These are phyloP conservation scores for Stenoptilia bipunctidactyla DNA, from an alignment of 2,888 invertebrate genomes.

Conservation along the genomic window DNA sequence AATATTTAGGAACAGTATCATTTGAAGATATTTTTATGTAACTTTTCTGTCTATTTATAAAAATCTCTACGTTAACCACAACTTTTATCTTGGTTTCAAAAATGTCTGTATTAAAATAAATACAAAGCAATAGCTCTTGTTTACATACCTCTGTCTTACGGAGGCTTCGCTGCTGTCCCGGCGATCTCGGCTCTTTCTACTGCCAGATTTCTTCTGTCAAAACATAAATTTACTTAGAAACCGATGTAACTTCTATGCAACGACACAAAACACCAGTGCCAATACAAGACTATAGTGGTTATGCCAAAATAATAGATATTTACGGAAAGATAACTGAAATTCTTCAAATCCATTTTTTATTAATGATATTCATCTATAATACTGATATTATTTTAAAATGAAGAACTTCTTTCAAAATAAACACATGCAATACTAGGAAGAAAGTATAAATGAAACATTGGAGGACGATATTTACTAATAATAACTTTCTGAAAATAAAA, in stretches of 20 bases:
- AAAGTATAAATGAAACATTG: background rate
- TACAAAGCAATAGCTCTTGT: too few relatives aligned
- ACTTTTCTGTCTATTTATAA: too few relatives aligned
- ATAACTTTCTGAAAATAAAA: slow-evolving; percentile 28
- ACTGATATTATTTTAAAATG: slow-evolving; percentile 18
- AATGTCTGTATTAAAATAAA: too few relatives aligned
- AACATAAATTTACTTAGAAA: slow-evolving; percentile 22
- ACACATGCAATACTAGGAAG: slow-evolving; percentile 47
- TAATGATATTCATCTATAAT: too few relatives aligned
- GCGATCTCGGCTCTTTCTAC: slow-evolving; percentile 26
- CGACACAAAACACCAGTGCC: slow-evolving; percentile 60
- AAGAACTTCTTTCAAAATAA: slow-evolving; percentile 34
- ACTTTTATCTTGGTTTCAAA: too few relatives aligned
- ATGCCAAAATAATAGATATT: slow-evolving; percentile 33
- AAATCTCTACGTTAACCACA: too few relatives aligned
- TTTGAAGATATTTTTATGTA: too few relatives aligned
- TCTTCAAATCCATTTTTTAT: background rate
- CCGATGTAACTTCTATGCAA: slow-evolving; percentile 23
- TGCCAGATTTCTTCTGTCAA: slow-evolving; percentile 62
- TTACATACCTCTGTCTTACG: slow-evolving; percentile 45
- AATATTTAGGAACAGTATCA: too few relatives aligned
- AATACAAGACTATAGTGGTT: slow-evolving; percentile 66
- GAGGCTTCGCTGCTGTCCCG: slow-evolving; percentile 48
- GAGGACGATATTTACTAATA: slow-evolving; percentile 8
- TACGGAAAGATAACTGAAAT: slow-evolving; percentile 1